A percentile compares a stretch with the other conserved stretches of the same genome.
Evolutionary conservation across 2,113 vertebrate genomes (phyloP).

Genomic region (Nansenia antarctica): DNA sequence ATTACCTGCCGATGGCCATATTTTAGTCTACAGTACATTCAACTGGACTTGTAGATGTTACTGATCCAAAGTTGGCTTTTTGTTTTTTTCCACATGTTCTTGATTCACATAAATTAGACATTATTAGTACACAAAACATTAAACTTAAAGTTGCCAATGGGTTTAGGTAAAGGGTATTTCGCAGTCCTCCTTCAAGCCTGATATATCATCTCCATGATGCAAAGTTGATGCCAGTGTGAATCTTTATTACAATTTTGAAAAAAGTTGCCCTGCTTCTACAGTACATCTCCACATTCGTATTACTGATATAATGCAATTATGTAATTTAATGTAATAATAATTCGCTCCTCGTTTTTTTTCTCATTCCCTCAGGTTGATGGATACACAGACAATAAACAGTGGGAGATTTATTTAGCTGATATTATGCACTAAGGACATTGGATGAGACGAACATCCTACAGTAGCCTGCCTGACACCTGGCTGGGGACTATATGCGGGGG

Average conservation of each 20-base stretch:
- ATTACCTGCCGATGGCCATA: neutral
- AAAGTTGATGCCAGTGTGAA: no score
- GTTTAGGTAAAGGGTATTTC: neutral
- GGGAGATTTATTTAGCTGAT: conserved; percentile 64
- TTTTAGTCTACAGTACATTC: neutral
- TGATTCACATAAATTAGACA: no score
- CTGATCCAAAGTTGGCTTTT: no score
- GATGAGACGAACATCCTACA: conserved; percentile 39
- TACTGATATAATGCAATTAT: no score
- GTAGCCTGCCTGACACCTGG: conserved; percentile 37
- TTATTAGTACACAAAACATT: neutral
- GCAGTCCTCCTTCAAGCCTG: neutral
- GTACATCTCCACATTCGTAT: no score
- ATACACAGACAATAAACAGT: conserved; percentile 37
- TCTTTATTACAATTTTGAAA: no score
- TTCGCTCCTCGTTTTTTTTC: neutral
- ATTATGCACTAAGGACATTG: conserved; percentile 74
- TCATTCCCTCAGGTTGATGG: conserved; percentile 39
- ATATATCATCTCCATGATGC: no score
- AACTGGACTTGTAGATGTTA: neutral
- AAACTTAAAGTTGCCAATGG: neutral
- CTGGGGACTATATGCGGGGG: conserved; percentile 47
- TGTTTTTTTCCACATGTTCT: no score
- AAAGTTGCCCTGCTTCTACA: no score
- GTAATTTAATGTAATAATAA: neutral